Percentiles rank a stretch among this genome's conserved stretches.
Evolutionary conservation across 1,140 invertebrate genomes (phyloP).

Genomic region (Patella vulgata): DNA sequence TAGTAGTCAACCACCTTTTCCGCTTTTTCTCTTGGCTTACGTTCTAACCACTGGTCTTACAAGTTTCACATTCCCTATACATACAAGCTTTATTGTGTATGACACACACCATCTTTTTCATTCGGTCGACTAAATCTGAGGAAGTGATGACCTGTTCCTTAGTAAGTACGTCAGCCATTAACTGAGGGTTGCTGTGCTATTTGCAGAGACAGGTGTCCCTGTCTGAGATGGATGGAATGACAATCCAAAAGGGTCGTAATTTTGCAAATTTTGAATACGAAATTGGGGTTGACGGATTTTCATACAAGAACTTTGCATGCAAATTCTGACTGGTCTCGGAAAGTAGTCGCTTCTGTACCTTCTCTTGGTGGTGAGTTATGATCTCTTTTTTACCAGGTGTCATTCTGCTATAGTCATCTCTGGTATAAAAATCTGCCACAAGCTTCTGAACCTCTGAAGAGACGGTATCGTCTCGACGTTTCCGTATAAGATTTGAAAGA

Average conservation of each 20-base stretch:
- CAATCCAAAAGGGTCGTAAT: slow-evolving; percentile 24
- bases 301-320: slow-evolving; percentile 19
- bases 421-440: slow-evolving; percentile 8
- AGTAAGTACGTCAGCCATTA: slow-evolving; percentile 1
- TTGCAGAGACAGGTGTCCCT: slow-evolving; percentile 28
- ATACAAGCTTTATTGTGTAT: slow-evolving; percentile 18
- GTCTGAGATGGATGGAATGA: slow-evolving; percentile 17
- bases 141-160: slow-evolving; percentile 7
- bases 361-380: slow-evolving; percentile 9
- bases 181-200: slow-evolving; percentile 23
- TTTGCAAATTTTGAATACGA: slow-evolving; percentile 22
- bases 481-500: too few relatives aligned
- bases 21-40: too few relatives aligned
- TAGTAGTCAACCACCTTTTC: too few relatives aligned
- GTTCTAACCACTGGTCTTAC: slow-evolving; percentile 5
- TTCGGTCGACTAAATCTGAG: slow-evolving; percentile 9
- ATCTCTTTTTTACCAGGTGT: too few relatives aligned
- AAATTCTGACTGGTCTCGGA: slow-evolving; percentile 17
- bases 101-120: slow-evolving; percentile 13
- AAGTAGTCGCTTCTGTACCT: too few relatives aligned
- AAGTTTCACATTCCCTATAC: slow-evolving; percentile 17
- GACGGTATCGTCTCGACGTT: too few relatives aligned
- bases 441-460: too few relatives aligned
- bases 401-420: too few relatives aligned
- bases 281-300: slow-evolving; percentile 10